Evolutionary conservation across 2,888 invertebrate genomes (phyloP), one percentile per base, ranked within the genome.

Genomic region (Cheilosia urbana): DNA sequence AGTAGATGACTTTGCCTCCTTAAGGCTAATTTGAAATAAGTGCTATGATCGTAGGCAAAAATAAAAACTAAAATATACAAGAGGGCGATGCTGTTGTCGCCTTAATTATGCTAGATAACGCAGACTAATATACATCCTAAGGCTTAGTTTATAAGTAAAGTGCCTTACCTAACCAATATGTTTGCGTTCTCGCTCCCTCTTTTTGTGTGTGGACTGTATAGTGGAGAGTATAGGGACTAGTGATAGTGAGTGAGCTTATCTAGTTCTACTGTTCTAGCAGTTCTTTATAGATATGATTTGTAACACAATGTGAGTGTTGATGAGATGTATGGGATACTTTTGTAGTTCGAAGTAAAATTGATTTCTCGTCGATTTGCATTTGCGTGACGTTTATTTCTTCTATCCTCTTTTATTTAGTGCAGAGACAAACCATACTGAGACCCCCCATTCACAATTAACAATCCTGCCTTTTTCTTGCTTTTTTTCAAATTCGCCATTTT

Each of bases 91-190:
- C 60, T 71, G 66, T 77, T 49, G 77, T 57, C 83, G 79, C 73
- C 78, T 84, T 75, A 75, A 79, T 84, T 69, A 69, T 63, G 73
- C 78, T 79, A 79, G 83, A 84, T 84, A 84, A 79, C 83, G 79
- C 65, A 75, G 83, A 79, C 75, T 79, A 73, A 73, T 82, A 77
- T 63, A 69, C 47, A 75, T 79, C 79, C 53, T 78, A 69, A 79
- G 69, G 68, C 78, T 73, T 57, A 78, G 58, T 69, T 68, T 73
- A 66, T 65, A 47, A 60, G 51, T 19, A 55, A 55, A 37, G n/a
- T 76, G 53, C n/a, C 45, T 34, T 19, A 9, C 19, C 45, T 34
- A 19, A 9, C 2, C 55, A 57, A 47, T 15, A 47, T 11, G 3
- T 34, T 37, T 13, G 13, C 13, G 37, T 4, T 37, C 17, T 60